Conservation (phyloP, 2,797 vertebrate genomes). For the Anguilla pacifica region DNA sequence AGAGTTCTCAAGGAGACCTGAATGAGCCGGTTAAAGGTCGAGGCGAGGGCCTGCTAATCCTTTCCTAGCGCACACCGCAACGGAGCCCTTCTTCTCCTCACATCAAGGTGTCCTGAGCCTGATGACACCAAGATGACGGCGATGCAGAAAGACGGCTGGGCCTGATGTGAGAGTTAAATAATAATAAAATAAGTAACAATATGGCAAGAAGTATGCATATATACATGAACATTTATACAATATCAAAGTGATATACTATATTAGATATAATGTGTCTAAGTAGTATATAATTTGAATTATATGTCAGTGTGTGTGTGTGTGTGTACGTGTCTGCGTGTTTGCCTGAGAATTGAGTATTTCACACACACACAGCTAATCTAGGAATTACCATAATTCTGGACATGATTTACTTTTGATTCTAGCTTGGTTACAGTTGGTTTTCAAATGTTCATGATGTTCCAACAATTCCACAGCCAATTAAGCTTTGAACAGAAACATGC, state of each 20-base stretch:
- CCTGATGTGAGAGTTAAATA: background rate
- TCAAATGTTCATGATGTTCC: background rate
- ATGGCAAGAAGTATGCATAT: background rate
- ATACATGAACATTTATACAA: background rate
- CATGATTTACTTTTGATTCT: constrained; percentile 65
- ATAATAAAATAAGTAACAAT: background rate
- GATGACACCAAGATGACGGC: constrained; percentile 44
- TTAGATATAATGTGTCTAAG: background rate
- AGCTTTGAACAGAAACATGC: background rate
- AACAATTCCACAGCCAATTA: background rate
- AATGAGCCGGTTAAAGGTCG: constrained; percentile 79
- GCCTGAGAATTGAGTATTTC: too few species aligned
- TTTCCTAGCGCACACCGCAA: constrained; percentile 64
- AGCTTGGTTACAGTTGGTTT: constrained; percentile 44
- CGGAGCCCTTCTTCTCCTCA: constrained; percentile 40
- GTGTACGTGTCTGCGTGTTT: too few species aligned
- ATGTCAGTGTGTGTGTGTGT: background rate
- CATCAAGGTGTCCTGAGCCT: background rate
- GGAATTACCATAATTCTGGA: background rate
- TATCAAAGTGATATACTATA: too few species aligned
- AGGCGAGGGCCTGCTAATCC: constrained; percentile 75
- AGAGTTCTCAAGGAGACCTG: constrained; percentile 78
- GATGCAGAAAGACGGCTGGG: constrained; percentile 49
- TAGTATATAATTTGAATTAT: background rate
- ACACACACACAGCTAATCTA: background rate